phyloP scores from a whole-genome alignment of 1,140 invertebrate species.

The Penaeus japonicus region DNA sequence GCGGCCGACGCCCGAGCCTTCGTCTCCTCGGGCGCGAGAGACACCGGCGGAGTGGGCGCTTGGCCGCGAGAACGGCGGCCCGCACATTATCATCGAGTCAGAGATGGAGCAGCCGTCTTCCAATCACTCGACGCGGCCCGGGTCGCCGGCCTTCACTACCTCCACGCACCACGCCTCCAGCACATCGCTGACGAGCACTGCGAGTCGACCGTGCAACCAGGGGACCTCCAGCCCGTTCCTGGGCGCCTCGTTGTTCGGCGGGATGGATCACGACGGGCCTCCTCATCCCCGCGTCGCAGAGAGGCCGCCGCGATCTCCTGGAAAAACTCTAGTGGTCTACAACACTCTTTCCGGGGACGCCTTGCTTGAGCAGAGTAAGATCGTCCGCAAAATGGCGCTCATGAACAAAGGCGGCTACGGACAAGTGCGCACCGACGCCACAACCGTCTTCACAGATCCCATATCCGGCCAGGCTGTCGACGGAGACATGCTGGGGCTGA shows the following conservation, averaged over 20 bases:
- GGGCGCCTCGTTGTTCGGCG: neutral
- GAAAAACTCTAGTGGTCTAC: slow-evolving; percentile 58
- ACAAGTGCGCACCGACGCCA: slow-evolving; percentile 28
- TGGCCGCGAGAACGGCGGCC: slow-evolving; percentile 17
- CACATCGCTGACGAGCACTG: slow-evolving; percentile 31
- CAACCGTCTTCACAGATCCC: slow-evolving; percentile 56
- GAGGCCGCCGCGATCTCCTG: slow-evolving; percentile 33
- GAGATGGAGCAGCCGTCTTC: neutral
- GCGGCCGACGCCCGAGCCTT: slow-evolving; percentile 15
- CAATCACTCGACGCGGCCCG: slow-evolving; percentile 30
- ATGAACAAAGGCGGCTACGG: slow-evolving; percentile 41
- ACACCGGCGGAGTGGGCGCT: slow-evolving; percentile 20
- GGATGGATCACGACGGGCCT: neutral
- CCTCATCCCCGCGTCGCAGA: neutral
- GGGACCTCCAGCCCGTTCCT: slow-evolving; percentile 3
- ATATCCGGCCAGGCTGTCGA: slow-evolving; percentile 55
- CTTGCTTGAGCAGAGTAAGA: slow-evolving; percentile 55
- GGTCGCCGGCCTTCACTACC: slow-evolving; percentile 28
- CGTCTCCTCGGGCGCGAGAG: slow-evolving; percentile 28
- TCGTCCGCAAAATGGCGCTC: slow-evolving; percentile 52
- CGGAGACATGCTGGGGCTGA: slow-evolving; percentile 55
- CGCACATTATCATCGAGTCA: slow-evolving; percentile 21
- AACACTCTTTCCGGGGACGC: slow-evolving; percentile 58
- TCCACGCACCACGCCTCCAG: slow-evolving; percentile 47
- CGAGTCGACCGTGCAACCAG: slow-evolving; percentile 20